Evolutionary conservation across 1,140 invertebrate species (phyloP).

Genomic region (Solenopsis invicta): DNA sequence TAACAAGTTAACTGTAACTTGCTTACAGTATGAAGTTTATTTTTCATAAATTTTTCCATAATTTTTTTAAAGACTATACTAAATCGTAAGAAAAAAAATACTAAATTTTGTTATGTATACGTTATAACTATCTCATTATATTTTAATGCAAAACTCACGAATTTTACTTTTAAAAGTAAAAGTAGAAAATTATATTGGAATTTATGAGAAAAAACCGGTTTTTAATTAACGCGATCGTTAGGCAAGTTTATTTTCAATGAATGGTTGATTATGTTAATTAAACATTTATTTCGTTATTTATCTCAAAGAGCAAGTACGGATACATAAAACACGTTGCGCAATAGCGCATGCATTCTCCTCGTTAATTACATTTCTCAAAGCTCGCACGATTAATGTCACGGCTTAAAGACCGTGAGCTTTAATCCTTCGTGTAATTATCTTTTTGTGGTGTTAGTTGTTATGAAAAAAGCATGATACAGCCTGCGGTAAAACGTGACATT

Average conservation of each 20-base stretch:
- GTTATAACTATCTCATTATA: neutral
- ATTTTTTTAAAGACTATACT: neutral
- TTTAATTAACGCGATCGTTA: conserved; percentile 19
- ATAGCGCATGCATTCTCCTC: conserved; percentile 20
- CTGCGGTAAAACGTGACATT: neutral
- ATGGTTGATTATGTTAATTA: conserved; percentile 11
- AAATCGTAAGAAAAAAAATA: neutral
- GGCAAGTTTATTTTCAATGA: neutral
- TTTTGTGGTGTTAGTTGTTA: conserved; percentile 35
- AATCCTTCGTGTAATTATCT: conserved; percentile 26
- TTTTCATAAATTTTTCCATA: neutral
- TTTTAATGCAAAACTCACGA: neutral
- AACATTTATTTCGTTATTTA: conserved; percentile 7
- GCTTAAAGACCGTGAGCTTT: conserved; percentile 47
- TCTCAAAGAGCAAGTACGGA: neutral
- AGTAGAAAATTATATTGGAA: neutral
- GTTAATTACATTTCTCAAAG: conserved; percentile 57
- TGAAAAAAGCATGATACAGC: neutral
- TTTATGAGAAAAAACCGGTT: neutral
- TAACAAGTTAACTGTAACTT: conserved; percentile 18
- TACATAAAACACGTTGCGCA: conserved; percentile 20
- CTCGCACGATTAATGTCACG: conserved; percentile 53
- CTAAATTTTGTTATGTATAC: neutral
- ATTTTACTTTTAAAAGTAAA: neutral
- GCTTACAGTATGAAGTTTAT: neutral